Percentiles rank a stretch among this genome's conserved stretches.
phyloP scores from a whole-genome alignment of 2,888 invertebrate species.

The Clistopyga incitator region DNA sequence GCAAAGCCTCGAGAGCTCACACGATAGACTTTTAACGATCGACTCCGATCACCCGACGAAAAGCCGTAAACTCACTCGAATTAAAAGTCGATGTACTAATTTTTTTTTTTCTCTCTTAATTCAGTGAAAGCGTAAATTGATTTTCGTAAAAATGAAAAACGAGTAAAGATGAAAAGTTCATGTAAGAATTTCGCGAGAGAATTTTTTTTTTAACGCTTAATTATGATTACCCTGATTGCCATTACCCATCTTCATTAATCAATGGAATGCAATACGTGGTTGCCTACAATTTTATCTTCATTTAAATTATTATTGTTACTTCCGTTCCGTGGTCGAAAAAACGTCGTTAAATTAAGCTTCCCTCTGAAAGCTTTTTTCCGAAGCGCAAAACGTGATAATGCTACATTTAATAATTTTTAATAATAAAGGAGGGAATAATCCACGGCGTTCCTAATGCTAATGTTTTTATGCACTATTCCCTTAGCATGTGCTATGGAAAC shows the following conservation, averaged over 20 bases:
- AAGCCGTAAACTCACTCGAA: too few relatives aligned
- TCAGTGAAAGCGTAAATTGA: background rate
- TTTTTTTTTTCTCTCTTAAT: background rate
- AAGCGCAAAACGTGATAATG: background rate
- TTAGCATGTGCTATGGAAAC: background rate
- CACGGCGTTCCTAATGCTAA: constrained; percentile 1
- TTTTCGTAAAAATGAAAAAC: too few relatives aligned
- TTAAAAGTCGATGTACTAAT: background rate
- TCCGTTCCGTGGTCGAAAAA: background rate
- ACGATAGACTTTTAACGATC: constrained; percentile 34
- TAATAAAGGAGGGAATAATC: background rate
- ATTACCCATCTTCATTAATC: too few relatives aligned
- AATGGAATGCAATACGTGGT: background rate
- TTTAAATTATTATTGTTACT: background rate
- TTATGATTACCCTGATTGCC: too few relatives aligned
- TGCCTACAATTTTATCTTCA: background rate
- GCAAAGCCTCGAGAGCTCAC: background rate
- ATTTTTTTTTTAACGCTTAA: too few relatives aligned
- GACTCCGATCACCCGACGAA: background rate
- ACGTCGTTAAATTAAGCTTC: background rate
- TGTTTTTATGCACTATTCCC: constrained; percentile 15
- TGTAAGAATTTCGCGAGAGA: too few relatives aligned
- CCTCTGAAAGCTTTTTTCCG: too few relatives aligned
- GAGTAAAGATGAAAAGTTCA: too few relatives aligned
- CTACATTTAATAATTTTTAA: background rate